Conservation (phyloP, 2,888 invertebrate species). For the Apamea anceps region DNA sequence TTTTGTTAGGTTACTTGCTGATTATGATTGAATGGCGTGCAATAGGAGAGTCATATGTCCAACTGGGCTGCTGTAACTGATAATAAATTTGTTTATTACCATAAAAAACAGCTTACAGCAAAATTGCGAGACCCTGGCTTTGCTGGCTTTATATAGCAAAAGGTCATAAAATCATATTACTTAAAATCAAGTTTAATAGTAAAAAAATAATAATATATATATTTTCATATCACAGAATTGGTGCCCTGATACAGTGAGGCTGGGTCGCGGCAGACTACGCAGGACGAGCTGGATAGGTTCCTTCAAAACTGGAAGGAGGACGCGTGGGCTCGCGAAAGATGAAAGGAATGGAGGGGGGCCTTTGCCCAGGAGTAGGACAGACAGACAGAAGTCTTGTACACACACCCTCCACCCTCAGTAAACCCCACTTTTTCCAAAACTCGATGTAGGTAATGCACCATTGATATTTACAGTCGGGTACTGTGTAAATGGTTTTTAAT, state of each 20-base stretch:
- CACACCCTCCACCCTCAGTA: background rate
- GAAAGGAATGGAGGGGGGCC: too few relatives aligned
- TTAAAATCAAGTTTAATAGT: too few relatives aligned
- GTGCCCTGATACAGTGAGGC: too few relatives aligned
- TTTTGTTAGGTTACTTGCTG: background rate
- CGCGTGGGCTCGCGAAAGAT: too few relatives aligned
- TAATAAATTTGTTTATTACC: background rate
- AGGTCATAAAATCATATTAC: background rate
- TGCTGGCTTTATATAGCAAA: background rate
- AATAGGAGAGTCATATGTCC: background rate
- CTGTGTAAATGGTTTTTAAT: conserved; percentile 18
- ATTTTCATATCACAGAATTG: too few relatives aligned
- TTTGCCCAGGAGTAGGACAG: too few relatives aligned
- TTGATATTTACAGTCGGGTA: background rate
- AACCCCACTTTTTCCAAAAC: background rate
- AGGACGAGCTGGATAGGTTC: too few relatives aligned
- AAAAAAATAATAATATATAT: too few relatives aligned
- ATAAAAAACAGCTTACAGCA: background rate
- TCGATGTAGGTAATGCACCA: background rate
- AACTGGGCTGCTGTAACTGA: background rate
- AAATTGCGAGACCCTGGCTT: background rate
- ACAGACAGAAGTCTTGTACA: too few relatives aligned
- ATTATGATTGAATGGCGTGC: background rate
- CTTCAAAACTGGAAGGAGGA: too few relatives aligned
- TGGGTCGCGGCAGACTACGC: too few relatives aligned